Percentiles rank a stretch among this genome's conserved stretches.
phyloP scores from a whole-genome alignment of 2,113 vertebrate species.

The Odocoileus hemionus region DNA sequence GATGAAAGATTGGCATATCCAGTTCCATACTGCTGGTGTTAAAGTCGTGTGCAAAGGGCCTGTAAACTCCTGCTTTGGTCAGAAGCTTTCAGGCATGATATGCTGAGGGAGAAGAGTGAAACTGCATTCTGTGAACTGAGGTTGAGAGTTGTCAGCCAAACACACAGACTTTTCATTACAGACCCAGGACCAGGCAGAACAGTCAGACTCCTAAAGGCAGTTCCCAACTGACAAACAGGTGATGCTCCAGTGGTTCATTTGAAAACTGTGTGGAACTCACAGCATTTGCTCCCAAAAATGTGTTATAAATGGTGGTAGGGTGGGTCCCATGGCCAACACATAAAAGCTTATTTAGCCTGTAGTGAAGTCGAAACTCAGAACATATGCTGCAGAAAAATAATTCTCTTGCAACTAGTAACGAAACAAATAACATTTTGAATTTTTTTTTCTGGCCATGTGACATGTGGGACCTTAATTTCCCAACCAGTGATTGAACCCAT shows the following conservation, averaged over 20 bases:
- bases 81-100: neutral
- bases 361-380: conserved; percentile 29
- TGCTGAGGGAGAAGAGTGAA: neutral
- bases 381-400: conserved; percentile 34
- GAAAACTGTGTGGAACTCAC: conserved; percentile 33
- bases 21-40: neutral
- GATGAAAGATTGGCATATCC: neutral
- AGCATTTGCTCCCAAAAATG: conserved; percentile 30
- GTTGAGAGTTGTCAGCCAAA: neutral
- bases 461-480: neutral
- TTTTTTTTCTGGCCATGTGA: neutral
- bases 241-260: conserved; percentile 34
- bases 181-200: neutral
- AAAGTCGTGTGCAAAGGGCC: neutral
- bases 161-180: neutral
- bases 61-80: neutral
- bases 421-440: conserved; percentile 13
- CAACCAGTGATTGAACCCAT: neutral
- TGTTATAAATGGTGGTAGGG: neutral
- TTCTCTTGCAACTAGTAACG: conserved; percentile 20
- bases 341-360: conserved; percentile 43
- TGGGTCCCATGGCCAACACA: neutral
- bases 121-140: neutral
- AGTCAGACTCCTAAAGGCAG: neutral
- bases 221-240: neutral